A percentile compares a stretch with the other conserved stretches of the same genome.
Conservation (phyloP, 2,888 invertebrate species). For the Hemistola chrysoprasaria region DNA sequence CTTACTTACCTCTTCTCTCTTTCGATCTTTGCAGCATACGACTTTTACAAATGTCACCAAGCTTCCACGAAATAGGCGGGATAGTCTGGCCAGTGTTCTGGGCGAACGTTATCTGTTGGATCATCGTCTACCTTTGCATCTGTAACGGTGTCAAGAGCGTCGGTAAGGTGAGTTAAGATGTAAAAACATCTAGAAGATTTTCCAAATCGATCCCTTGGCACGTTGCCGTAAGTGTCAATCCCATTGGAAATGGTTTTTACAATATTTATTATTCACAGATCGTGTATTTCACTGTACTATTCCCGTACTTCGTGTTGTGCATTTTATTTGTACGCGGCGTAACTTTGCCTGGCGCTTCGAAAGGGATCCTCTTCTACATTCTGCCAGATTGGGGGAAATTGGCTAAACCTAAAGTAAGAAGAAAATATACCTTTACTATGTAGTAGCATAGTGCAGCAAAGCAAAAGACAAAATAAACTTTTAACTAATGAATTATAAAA, state of each 20-base stretch:
- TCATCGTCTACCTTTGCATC: slow-evolving; percentile 91
- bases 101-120: slow-evolving; percentile 89
- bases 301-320: slow-evolving; percentile 89
- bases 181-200: no score
- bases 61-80: slow-evolving; percentile 88
- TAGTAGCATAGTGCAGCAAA: no score
- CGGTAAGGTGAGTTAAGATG: slow-evolving; percentile 84
- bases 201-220: slow-evolving; percentile 41
- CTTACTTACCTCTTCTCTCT: no score
- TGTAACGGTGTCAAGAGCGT: slow-evolving; percentile 94
- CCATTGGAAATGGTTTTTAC: slow-evolving; percentile 31
- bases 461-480: no score
- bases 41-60: slow-evolving; percentile 88
- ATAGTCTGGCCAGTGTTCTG: slow-evolving; percentile 91
- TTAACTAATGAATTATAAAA: no score
- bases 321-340: slow-evolving; percentile 88
- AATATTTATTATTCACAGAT: slow-evolving; percentile 50
- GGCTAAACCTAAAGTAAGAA: slow-evolving; percentile 85
- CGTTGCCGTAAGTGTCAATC: slow-evolving; percentile 45
- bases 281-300: slow-evolving; percentile 94
- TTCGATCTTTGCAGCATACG: slow-evolving; percentile 86
- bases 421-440: slow-evolving; percentile 4
- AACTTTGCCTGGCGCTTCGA: slow-evolving; percentile 90
- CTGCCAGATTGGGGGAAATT: slow-evolving; percentile 90
- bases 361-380: slow-evolving; percentile 89